These are phyloP conservation scores for Calliphora vicina DNA, from an alignment of 1,140 invertebrate species.

Conservation along the genomic window DNA sequence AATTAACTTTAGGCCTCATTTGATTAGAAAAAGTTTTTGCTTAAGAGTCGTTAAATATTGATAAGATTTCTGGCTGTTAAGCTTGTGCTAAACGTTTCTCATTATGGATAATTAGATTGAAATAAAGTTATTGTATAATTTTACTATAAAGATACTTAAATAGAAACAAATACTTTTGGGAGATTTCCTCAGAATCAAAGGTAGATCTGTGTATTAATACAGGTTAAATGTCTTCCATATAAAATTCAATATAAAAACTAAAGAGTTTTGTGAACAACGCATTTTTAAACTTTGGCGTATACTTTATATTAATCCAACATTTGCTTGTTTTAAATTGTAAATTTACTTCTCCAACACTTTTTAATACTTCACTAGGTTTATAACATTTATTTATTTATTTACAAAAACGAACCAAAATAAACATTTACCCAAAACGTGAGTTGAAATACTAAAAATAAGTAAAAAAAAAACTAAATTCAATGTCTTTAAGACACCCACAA, in stretches of 20 bases:
- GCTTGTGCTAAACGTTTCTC: slow-evolving; percentile 13
- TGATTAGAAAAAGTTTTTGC: neutral
- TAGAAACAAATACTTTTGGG: too few relatives aligned
- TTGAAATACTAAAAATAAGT: neutral
- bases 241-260: too few relatives aligned
- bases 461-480: neutral
- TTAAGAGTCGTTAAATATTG: slow-evolving; percentile 14
- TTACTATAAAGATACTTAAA: too few relatives aligned
- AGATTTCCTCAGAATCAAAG: too few relatives aligned
- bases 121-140: neutral
- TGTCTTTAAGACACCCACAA: too few relatives aligned
- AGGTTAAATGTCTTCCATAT: too few relatives aligned
- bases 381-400: neutral
- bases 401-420: neutral
- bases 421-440: slow-evolving; percentile 3
- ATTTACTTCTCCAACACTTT: neutral
- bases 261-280: too few relatives aligned
- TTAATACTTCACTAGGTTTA: neutral
- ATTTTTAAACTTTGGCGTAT: too few relatives aligned
- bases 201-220: too few relatives aligned
- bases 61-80: neutral
- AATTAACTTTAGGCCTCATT: neutral
- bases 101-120: slow-evolving; percentile 11
- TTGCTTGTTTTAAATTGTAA: neutral
- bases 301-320: too few relatives aligned